Percentiles rank a stretch among this genome's conserved stretches.
These are phyloP conservation scores for Hymenopus coronatus DNA, from an alignment of 2,888 invertebrate species.

Conservation along the genomic window DNA sequence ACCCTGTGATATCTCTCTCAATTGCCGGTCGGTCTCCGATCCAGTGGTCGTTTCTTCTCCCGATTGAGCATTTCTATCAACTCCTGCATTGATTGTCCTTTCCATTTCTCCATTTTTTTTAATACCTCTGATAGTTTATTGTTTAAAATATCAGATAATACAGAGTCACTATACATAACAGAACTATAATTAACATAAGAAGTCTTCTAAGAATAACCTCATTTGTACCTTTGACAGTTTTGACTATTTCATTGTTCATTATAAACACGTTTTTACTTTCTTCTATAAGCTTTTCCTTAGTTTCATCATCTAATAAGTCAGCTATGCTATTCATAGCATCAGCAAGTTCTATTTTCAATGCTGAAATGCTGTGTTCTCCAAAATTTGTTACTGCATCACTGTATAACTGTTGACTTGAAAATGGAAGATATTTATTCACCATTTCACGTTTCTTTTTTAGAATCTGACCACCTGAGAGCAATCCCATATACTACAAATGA, in stretches of 20 bases:
- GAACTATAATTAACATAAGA: constrained; percentile 37
- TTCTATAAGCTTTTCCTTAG: constrained; percentile 62
- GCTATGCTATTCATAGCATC: constrained; percentile 67
- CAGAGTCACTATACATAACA: not conserved
- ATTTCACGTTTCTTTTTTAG: constrained; percentile 63
- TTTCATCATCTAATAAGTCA: constrained; percentile 59
- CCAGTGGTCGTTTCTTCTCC: no score
- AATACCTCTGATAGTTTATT: not conserved
- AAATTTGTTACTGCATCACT: constrained; percentile 64
- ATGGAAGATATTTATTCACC: constrained; percentile 44
- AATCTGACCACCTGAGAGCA: constrained; percentile 76
- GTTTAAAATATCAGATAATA: not conserved
- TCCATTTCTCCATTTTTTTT: no score
- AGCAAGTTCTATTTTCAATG: constrained; percentile 64
- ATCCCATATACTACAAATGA: constrained; percentile 74
- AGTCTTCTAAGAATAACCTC: constrained; percentile 55
- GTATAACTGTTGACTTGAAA: constrained; percentile 38
- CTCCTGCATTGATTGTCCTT: no score
- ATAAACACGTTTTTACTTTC: constrained; percentile 73
- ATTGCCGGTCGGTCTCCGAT: no score
- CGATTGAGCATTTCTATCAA: no score
- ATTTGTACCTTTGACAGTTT: constrained; percentile 65
- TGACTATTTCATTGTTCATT: constrained; percentile 69
- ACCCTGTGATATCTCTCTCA: no score
- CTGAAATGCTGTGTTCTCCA: constrained; percentile 55